phyloP scores from a whole-genome alignment of 2,797 vertebrate species.

The Lepus townsendii region DNA sequence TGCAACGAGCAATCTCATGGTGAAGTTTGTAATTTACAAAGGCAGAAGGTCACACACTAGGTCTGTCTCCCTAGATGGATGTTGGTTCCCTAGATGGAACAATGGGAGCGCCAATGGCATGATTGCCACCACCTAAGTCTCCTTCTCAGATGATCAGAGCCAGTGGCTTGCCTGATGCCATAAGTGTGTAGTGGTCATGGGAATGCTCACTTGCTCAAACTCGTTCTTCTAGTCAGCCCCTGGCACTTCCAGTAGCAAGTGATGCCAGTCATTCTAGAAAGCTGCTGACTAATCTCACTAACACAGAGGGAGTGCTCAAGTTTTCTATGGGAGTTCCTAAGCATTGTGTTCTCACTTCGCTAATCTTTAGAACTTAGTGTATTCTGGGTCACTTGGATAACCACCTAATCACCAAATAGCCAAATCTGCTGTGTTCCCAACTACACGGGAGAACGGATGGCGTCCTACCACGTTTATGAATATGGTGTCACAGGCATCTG shows the following conservation, averaged over 20 bases:
- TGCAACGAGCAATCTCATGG: background rate
- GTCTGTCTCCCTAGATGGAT: background rate
- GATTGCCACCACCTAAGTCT: background rate
- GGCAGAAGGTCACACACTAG: background rate
- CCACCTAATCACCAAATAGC: slow-evolving; percentile 2
- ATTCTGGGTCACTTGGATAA: background rate
- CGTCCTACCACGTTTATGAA: background rate
- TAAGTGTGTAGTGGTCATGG: background rate
- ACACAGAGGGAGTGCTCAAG: background rate
- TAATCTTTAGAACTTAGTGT: background rate
- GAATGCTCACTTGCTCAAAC: background rate
- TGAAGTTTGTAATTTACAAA: background rate
- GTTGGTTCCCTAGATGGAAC: background rate
- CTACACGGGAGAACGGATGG: background rate
- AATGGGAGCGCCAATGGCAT: background rate
- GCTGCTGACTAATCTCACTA: background rate
- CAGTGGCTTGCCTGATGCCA: background rate
- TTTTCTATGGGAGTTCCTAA: slow-evolving; percentile 9
- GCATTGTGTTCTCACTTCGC: slow-evolving; percentile 22
- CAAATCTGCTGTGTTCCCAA: background rate
- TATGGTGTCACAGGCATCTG: background rate
- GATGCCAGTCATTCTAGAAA: background rate
- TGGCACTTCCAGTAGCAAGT: background rate
- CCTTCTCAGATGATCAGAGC: background rate
- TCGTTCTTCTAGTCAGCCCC: slow-evolving; percentile 19